Base-by-base conservation (phyloP, 2,797 vertebrate genomes). In the Falco rusticolus region DNA sequence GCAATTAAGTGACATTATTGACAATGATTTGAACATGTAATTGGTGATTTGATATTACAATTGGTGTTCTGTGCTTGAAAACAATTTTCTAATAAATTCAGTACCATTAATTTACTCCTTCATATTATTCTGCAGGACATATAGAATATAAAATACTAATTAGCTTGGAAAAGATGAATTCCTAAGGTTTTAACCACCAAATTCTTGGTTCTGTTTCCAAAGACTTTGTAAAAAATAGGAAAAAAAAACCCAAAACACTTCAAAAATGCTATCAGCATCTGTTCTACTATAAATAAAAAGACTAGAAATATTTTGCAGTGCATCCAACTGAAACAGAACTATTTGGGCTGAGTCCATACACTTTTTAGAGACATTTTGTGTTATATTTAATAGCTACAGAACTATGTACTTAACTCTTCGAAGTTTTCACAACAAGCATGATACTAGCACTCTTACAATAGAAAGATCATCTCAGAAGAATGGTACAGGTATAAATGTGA, bases 1-100 rank as follows among this genome's bases (percentile, higher is more conserved):
- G 54, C 66, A 95, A 96, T 94, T 96, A 96, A 91, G 34, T 84
- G 65, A 75, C 41, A 91, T 86, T 89, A 90, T 75, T 96, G 86
- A 94, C 81, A 93, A 59, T 47, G 18, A 10, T 93, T 94, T 94
- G 63, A 94, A 84, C 21, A 66, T 53, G 28, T 80, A 96, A 94
- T 90, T 89, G 75, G 95, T 66, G 72, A 96, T 96, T 94, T 96
- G 72, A 86, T 97, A 89, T 91, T 90, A 57, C 45, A 89, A 48
- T 63, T 93, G 64, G 74, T 70, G 57, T 45, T 94, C 57, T 79
- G 34, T 72, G 48, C 34, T 90, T 81, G 70, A 83, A 89, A 94
- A 95, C 8, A 47, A 51, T 84, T 94, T 96, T 87, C 51, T 89
- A 84, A 87, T 89, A 96, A 92, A 90, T 76, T 96, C 45, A 94